Base-by-base conservation (phyloP, 2,888 invertebrate species). In the Drosophila peninsularis region DNA sequence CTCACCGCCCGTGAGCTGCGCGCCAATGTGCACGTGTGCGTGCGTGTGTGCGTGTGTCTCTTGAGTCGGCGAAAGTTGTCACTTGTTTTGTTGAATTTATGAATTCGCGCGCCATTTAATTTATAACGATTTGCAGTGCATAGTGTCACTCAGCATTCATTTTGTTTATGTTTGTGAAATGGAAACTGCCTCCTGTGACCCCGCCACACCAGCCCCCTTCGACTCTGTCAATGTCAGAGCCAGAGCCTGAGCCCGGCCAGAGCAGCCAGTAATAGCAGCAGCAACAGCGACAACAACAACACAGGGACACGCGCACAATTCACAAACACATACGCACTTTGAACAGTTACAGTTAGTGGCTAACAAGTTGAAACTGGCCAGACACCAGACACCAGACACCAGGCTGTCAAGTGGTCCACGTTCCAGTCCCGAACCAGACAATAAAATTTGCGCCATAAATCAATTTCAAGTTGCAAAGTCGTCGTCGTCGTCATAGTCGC, bases 361-460 rank as follows among this genome's bases (percentile, higher is more conserved):
- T 84, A 87, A 83, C 83, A 87, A 87, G 84, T 78, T 85, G 69
- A 67, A 64, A 44, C 61, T 66, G 74, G 63, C 71, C 80, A 63
- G 62, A 45, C 49, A 63, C 56, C 69, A 63, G 62, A 58, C 45
- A 39, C 44, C 69, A 63, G 62, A 39, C 44, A 39, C 44, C 58
- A 60, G 63, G 65, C 75, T 64, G 61, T 58, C 67, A 57, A 65
- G 66, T 66, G 65, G 64, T 61, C 61, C 75, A 75, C 77, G 50
- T 71, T 68, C 62, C 60, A 69, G 68, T 65, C 60, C 66, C 62
- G 63, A 71, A 61, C 72, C 86, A 85, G 88, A 88, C 84, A 88
- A 85, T 86, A 88, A 75, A 81, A 88, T 85, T 81, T 83, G 75
- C 80, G 78, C 82, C 88, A 85, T 85, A 85, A 88, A 85, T 85